Percentiles rank a stretch among this genome's conserved stretches.
Evolutionary conservation across 2,888 invertebrate genomes (phyloP).

Genomic region (Spialia ferax): DNA sequence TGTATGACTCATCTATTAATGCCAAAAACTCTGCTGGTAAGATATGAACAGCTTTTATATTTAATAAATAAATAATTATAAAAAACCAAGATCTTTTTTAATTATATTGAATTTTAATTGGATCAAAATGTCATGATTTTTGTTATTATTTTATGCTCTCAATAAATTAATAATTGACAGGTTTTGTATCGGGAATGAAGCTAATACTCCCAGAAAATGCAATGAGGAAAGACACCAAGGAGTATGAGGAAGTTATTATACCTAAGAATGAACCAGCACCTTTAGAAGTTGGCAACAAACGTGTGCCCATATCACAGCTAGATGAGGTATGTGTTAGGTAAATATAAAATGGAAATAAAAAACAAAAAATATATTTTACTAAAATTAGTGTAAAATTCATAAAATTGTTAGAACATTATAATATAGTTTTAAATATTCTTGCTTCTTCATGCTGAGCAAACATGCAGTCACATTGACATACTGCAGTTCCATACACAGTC

Average conservation of each 20-base stretch:
- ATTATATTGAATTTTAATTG: not conserved
- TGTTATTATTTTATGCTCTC: not conserved
- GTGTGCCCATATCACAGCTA: slow-evolving; percentile 87
- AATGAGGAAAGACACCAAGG: slow-evolving; percentile 89
- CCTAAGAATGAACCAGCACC: slow-evolving; percentile 89
- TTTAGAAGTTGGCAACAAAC: slow-evolving; percentile 87
- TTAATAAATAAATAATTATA: not conserved
- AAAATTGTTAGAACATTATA: too few relatives aligned
- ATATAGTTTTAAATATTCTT: too few relatives aligned
- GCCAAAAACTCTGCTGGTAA: slow-evolving; percentile 89
- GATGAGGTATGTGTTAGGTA: slow-evolving; percentile 89
- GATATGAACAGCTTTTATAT: slow-evolving; percentile 6
- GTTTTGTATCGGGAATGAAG: slow-evolving; percentile 93
- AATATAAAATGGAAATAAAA: too few relatives aligned
- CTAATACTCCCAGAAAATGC: slow-evolving; percentile 93
- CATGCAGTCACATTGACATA: too few relatives aligned
- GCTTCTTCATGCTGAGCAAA: too few relatives aligned
- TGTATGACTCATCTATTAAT: slow-evolving; percentile 93
- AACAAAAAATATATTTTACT: too few relatives aligned
- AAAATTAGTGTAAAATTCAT: too few relatives aligned
- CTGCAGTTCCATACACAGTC: too few relatives aligned
- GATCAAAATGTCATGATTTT: not conserved
- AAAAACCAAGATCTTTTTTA: not conserved
- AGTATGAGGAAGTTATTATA: slow-evolving; percentile 95
- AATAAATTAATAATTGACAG: slow-evolving; percentile 61